These are phyloP conservation scores for Hephaestus fuliginosus DNA, from an alignment of 2,797 vertebrate species.

Conservation along the genomic window DNA sequence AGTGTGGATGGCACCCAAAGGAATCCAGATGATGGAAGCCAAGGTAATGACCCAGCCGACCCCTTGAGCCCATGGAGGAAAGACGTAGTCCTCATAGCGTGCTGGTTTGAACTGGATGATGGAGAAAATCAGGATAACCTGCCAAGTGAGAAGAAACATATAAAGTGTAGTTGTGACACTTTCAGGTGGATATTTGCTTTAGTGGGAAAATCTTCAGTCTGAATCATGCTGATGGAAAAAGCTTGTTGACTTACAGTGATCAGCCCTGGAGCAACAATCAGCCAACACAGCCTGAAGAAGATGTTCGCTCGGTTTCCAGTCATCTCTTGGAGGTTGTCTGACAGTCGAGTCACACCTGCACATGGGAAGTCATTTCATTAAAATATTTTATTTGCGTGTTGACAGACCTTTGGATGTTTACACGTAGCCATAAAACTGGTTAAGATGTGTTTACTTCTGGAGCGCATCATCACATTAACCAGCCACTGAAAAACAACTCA, in stretches of 20 bases:
- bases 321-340: slow-evolving; percentile 84
- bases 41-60: slow-evolving; percentile 86
- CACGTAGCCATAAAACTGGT: not conserved
- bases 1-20: slow-evolving; percentile 83
- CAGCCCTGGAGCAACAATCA: slow-evolving; percentile 78
- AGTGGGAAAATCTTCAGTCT: not conserved
- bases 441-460: not conserved
- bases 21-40: slow-evolving; percentile 88
- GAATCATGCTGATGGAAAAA: not conserved
- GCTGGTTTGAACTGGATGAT: slow-evolving; percentile 87
- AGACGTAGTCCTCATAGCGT: slow-evolving; percentile 81
- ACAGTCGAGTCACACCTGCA: slow-evolving; percentile 82
- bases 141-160: slow-evolving; percentile 23
- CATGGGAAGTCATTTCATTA: slow-evolving; percentile 6
- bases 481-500: not conserved
- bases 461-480: not conserved
- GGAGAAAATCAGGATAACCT: slow-evolving; percentile 86
- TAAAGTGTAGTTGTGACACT: not conserved
- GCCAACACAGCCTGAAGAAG: slow-evolving; percentile 85
- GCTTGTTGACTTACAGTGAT: slow-evolving; percentile 76
- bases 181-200: not conserved
- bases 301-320: slow-evolving; percentile 78
- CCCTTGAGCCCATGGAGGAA: slow-evolving; percentile 87
- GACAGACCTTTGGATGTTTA: slow-evolving; percentile 3
- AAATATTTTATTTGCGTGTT: not conserved